Base-by-base conservation (phyloP, 2,888 invertebrate genomes). In the Serrognathus titanus region DNA sequence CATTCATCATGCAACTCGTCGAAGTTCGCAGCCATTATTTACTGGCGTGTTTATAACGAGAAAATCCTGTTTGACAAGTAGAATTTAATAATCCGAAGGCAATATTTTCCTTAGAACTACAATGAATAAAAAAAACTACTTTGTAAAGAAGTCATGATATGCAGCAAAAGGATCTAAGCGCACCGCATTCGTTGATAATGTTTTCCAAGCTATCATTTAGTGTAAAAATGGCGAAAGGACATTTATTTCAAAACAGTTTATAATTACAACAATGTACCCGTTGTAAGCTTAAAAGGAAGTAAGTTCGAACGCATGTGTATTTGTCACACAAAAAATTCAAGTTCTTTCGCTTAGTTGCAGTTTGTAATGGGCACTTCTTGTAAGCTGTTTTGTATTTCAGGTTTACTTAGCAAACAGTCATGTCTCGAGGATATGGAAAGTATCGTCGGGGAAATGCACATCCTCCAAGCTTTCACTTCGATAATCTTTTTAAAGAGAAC, bases 401-500 rank as follows among this genome's bases (percentile, higher is more conserved):
- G 13, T 43, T 13, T 43, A 11, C 10, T 13, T 9, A 37, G 36
- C 24, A 49, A 40, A 51, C 57, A 60, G 59, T 56, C 58, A 79
- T 79, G 79, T 79, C 79, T 66, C 73, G 79, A 63, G 79, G 79
- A 59, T 80, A 77, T 75, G 78, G 78, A 48, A 80, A 79, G 69
- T 77, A 78, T 65, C 74, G 77, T 54, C 71, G 77, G 58, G 78
- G 78, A 64, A 75, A 77, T 59, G 72, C 73, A 57, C 74, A 75
- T 58, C 61, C 63, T 48, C 76, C 83, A 49, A 85, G 82, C 71
- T 84, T 86, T 63, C 84, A 85, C 66, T 86, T 87, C 73, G 86
- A 86, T 71, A 84, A 82, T 69, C 75, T 84, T 60, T 81, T 85
- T 68, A 81, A 90, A 75, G 87, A 88, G 72, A 92, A 91, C 75